Base-by-base conservation (phyloP, 2,797 vertebrate species). In the Sebastes matsubarae region DNA sequence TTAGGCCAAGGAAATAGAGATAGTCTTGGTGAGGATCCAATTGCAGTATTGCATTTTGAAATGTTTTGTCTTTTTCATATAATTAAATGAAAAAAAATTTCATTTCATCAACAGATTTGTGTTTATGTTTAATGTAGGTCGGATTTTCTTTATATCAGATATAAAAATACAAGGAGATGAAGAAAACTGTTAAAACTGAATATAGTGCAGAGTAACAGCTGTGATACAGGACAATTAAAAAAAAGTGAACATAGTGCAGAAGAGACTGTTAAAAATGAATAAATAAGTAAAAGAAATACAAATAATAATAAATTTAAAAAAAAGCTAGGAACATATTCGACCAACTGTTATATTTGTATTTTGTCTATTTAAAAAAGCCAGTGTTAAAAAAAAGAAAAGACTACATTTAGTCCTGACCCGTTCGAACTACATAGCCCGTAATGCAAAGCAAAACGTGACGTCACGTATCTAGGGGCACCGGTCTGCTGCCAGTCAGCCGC, bases 391-490 rank as follows among this genome's bases (percentile, higher is more conserved):
- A 54, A 18, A 58, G 7, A 52, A 52, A 42, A 42, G 14, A 42
- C 14, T 3, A 5, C 25, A 42, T 18, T 8, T 22, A 71, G 25
- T 24, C 3, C 4, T 29, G 11, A 12, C 0, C 0, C 1, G 0
- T 54, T 20, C 66, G 75, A 90, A 96, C 94, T 93, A 83, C 94
- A 91, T 13, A 4, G 42, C 80, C 96, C 93, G 91, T 2, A 34
- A 88, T 88, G 90, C 93, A 82, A 32, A 20, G 88, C 68, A 1
- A 4, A 1, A 4, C 1, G 13, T 85, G 87, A 94, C 95, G 94
- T 94, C 92, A 93, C 80, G 3, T 11, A 3, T 18, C 34, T 68
- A 68, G 27, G 30, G 80, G 42, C 88, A 86, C 90, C 84, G 87
- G 84, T 88, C 85, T 77, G 80, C 68, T 27, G 84, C 73, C 73